Conservation (phyloP, 1,140 invertebrate genomes). For the Micrasema minimum region DNA sequence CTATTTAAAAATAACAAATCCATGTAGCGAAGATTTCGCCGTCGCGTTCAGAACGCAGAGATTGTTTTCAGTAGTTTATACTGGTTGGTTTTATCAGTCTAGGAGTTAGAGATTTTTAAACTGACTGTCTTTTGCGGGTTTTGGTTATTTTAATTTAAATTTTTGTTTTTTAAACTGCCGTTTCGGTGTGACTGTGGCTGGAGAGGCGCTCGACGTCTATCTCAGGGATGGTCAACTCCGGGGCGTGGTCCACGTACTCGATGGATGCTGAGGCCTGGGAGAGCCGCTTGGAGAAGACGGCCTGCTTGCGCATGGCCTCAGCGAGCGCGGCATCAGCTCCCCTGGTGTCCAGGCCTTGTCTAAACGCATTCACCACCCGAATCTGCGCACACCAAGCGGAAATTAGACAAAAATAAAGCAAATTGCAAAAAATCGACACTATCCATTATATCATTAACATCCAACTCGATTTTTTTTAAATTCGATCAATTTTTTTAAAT, state of each 20-base stretch:
- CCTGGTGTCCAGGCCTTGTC: constrained; percentile 95
- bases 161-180: constrained; percentile 77
- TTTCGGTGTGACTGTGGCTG: constrained; percentile 92
- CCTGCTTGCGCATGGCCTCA: constrained; percentile 90
- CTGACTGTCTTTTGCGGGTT: constrained; percentile 36
- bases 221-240: constrained; percentile 85
- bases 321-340: constrained; percentile 90
- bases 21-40: constrained; percentile 23
- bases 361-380: constrained; percentile 99
- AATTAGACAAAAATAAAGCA: constrained; percentile 42
- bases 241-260: constrained; percentile 88
- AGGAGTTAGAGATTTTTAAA: constrained; percentile 1
- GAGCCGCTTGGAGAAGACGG: constrained; percentile 87
- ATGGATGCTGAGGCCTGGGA: constrained; percentile 88
- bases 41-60: constrained; percentile 3
- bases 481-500: too few species aligned
- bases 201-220: constrained; percentile 90
- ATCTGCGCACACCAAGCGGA: constrained; percentile 74
- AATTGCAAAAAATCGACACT: too few species aligned
- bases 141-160: constrained; percentile 28
- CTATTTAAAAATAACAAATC: constrained; percentile 49
- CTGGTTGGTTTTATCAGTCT: constrained; percentile 13
- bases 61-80: background rate
- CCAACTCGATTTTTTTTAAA: too few species aligned
- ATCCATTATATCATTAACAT: too few species aligned